phyloP scores from a whole-genome alignment of 2,888 invertebrate species.

The Tridacna gigas region DNA sequence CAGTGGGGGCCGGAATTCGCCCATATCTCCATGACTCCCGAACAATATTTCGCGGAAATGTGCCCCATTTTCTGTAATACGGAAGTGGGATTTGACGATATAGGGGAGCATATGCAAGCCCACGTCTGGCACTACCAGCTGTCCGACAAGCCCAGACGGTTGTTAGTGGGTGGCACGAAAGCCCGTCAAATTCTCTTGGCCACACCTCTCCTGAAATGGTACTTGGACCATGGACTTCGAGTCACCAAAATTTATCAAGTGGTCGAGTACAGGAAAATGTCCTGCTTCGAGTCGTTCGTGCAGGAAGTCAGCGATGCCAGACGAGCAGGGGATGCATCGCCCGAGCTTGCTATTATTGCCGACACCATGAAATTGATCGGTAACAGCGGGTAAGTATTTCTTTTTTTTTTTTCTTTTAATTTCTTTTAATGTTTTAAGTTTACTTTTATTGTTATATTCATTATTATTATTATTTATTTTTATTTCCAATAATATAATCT shows the following conservation, averaged over 20 bases:
- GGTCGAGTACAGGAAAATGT: conserved; percentile 35
- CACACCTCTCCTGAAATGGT: conserved; percentile 56
- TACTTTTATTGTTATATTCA: no score
- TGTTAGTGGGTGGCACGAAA: conserved; percentile 43
- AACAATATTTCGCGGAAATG: conserved; percentile 43
- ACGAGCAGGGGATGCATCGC: conserved; percentile 35
- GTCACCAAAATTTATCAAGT: conserved; percentile 54
- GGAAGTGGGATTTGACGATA: conserved; percentile 35
- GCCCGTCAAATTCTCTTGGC: conserved; percentile 48
- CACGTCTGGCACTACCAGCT: conserved; percentile 24
- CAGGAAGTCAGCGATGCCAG: conserved; percentile 51
- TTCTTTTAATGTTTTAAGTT: no score
- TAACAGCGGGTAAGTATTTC: conserved; percentile 43
- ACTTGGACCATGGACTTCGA: conserved; percentile 49
- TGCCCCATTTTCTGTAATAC: conserved; percentile 50
- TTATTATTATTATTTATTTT: no score
- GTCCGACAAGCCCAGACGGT: conserved; percentile 31
- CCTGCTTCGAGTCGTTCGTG: conserved; percentile 45
- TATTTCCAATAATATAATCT: no score
- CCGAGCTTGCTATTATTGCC: conserved; percentile 39
- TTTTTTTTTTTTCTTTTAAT: background rate
- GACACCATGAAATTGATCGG: conserved; percentile 54
- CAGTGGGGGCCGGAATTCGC: conserved; percentile 33
- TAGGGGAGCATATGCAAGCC: conserved; percentile 40
- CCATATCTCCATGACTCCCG: conserved; percentile 24